phyloP scores from a whole-genome alignment of 92 coral and sea anemone genomes.

The Hydrozoanthus gracilis region DNA sequence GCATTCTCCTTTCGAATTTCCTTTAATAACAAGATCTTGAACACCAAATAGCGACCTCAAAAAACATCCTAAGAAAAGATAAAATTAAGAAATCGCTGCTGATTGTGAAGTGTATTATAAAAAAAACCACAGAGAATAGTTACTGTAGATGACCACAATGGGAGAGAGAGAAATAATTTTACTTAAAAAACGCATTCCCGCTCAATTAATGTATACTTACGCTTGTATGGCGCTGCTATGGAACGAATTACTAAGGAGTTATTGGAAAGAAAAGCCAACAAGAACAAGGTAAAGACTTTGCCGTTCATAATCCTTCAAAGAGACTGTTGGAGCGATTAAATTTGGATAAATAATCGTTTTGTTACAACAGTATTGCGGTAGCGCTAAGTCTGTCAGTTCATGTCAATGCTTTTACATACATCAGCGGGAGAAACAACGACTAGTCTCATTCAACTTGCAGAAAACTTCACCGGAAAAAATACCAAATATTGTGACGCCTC shows the following conservation, averaged over 20 bases:
- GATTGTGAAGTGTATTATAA: neutral
- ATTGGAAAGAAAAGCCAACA: conserved; percentile 13
- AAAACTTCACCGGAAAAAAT: neutral
- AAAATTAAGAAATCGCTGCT: neutral
- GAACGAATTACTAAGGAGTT: neutral
- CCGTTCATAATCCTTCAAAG: conserved; percentile 7
- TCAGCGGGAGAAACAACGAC: neutral
- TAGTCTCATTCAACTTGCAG: neutral
- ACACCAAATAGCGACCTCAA: neutral
- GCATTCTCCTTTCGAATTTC: conserved; percentile 51
- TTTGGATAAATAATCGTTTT: conserved; percentile 31
- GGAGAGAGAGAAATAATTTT: too few relatives aligned
- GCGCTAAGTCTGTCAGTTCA: conserved; percentile 22
- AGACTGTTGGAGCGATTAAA: conserved; percentile 12
- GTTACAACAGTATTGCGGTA: conserved; percentile 11
- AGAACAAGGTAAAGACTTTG: neutral
- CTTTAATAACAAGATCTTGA: conserved; percentile 29
- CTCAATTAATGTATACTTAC: neutral
- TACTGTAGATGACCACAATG: too few relatives aligned
- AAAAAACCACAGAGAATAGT: too few relatives aligned
- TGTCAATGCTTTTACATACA: neutral
- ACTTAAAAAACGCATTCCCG: neutral
- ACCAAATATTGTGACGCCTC: neutral
- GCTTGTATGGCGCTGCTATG: conserved; percentile 17
- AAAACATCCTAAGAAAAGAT: neutral